Base-by-base conservation (phyloP, 2,113 vertebrate species). In the Mionectes macconnelli region DNA sequence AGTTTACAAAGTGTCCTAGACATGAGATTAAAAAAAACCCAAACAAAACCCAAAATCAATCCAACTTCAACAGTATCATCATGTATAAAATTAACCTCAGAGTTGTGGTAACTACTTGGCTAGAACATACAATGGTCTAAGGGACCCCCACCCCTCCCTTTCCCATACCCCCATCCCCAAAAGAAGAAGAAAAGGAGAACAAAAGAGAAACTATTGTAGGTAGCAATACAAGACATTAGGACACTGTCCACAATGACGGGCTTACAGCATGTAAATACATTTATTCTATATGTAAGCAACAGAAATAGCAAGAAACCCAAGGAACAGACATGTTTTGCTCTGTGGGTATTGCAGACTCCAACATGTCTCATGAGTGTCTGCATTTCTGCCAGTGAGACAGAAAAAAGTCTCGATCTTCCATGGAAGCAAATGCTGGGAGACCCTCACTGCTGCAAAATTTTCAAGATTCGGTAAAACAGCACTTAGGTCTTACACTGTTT, bases 261-360 rank as follows among this genome's bases (percentile, higher is more conserved):
- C 57, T 96, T 93, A 91, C 70, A 85, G 80, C 80, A 78, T 89
- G 84, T 92, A 91, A 91, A 85, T 85, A 94, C 79, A 90, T 88
- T 95, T 95, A 88, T 87, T 90, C 87, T 87, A 47, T 75, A 89
- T 60, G 82, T 91, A 85, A 78, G 80, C 76, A 92, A 84, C 84
- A 63, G 62, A 96, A 94, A 94, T 53, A 72, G 47, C 55, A 68
- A 73, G 82, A 89, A 91, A 77, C 87, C 60, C 84, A 90, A 62
- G 82, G 35, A 73, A 64, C 6, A 25, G 82, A 80, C 75, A 76
- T 70, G 72, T 80, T 83, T 64, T 93, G 39, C 63, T 55, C 79
- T 87, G 78, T 63, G 78, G 39, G 49, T 57, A 59, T 35, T 81
- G 77, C 57, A 84, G 59, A 57, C 70, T 83, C 42, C 39, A 88